Evolutionary conservation across 2,797 vertebrate genomes (phyloP), one percentile per base, ranked within the genome.

Genomic region (Lagocephalus sceleratus): DNA sequence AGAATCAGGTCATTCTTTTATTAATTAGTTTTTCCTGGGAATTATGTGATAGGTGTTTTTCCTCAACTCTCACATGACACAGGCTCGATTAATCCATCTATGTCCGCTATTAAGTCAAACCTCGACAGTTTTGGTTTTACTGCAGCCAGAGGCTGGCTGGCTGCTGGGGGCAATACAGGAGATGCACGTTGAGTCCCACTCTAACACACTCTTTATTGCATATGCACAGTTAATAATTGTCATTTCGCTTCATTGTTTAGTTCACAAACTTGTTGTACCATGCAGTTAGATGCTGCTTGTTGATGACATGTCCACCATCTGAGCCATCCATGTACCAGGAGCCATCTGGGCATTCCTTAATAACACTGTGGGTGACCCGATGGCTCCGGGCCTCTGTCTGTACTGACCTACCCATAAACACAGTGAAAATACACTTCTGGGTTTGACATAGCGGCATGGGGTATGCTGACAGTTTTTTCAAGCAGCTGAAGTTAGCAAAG

Each of bases 391-490:
- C 17, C 1, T 0, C 44, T 48, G 32, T 59, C 68, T 47, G 60
- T 22, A 39, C 40, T 41, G 52, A 61, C 69, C 55, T 52, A 23
- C 40, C 57, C 44, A 62, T 73, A 58, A 60, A 53, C 38, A 53
- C 25, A 32, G 20, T 39, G 17, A 47, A 71, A 70, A 44, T 45
- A 48, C 53, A 57, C 68, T 12, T 51, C 16, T 57, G 46, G 62
- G 62, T 54, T 14, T 57, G 39, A 48, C 39, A 16, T 29, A 17
- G 52, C 5, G 23, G 44, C 23, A 35, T 3, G 1, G 23, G 23
- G 12, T 12, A 35, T 0, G 3, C 32, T 4, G 12, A 35, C 12
- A 35, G 12, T 14, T 35, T 19, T 42, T 6, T 6, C 40, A 0
- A 5, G 40, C 32, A 4, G 32, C 32, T 12, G 29, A 32, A 5